These are phyloP conservation scores for Takifugu ocellatus DNA, from an alignment of 2,797 vertebrate genomes.

Conservation along the genomic window DNA sequence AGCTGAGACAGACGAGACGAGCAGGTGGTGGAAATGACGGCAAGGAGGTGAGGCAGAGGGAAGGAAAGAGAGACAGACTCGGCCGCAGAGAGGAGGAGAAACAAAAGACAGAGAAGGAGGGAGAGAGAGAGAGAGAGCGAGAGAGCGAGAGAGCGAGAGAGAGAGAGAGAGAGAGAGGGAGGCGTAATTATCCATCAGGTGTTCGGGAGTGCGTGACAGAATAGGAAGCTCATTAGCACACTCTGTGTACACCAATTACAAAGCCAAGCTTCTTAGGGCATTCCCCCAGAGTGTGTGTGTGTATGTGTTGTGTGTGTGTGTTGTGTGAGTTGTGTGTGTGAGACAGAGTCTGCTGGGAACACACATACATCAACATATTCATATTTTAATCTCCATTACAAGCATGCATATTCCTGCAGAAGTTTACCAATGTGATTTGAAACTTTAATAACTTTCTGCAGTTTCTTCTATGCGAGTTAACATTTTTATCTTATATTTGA, in stretches of 20 bases:
- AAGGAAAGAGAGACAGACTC: slow-evolving; percentile 63
- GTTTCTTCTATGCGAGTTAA: too few relatives aligned
- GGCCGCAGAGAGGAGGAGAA: slow-evolving; percentile 22
- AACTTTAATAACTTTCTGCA: too few relatives aligned
- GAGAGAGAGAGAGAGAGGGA: slow-evolving; percentile 65
- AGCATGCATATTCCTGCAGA: slow-evolving; percentile 5
- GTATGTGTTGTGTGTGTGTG: slow-evolving; percentile 5
- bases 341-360: background rate
- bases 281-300: slow-evolving; percentile 61
- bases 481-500: background rate
- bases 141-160: slow-evolving; percentile 64
- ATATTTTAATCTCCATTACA: background rate
- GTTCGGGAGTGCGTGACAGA: slow-evolving; percentile 78
- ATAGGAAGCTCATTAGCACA: slow-evolving; percentile 79
- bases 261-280: slow-evolving; percentile 71
- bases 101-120: slow-evolving; percentile 33
- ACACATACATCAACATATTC: slow-evolving; percentile 13
- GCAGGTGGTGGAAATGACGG: slow-evolving; percentile 9
- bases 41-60: slow-evolving; percentile 12
- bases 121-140: slow-evolving; percentile 54
- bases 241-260: slow-evolving; percentile 78
- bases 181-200: slow-evolving; percentile 79
- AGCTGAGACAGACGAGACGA: slow-evolving; percentile 14
- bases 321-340: background rate
- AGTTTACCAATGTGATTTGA: too few relatives aligned